phyloP scores from a whole-genome alignment of 1,140 invertebrate genomes.

The Zaprionus camerounensis region DNA sequence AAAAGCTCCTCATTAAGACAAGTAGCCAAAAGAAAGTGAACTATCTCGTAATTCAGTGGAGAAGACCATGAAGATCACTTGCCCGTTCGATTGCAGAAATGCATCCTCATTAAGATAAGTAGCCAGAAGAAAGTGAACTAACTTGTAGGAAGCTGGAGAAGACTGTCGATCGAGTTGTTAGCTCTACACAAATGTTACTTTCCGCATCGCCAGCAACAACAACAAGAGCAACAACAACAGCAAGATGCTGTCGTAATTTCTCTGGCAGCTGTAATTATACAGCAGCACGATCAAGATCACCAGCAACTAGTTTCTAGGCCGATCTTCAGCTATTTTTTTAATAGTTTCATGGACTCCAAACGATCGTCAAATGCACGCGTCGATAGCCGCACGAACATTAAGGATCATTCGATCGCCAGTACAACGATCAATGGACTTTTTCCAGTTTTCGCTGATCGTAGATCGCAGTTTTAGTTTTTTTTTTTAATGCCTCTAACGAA shows the following conservation, averaged over 20 bases:
- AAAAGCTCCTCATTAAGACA: conserved; percentile 1
- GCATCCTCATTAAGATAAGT: conserved; percentile 1
- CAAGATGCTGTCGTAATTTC: not conserved
- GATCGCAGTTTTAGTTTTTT: no score
- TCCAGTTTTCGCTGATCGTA: not conserved
- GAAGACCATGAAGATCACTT: not conserved
- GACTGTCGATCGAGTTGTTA: not conserved
- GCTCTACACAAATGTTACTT: not conserved
- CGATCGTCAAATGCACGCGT: not conserved
- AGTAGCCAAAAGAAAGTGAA: conserved; percentile 2
- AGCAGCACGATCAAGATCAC: not conserved
- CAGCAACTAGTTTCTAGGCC: conserved; percentile 5
- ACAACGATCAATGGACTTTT: not conserved
- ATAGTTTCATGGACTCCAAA: not conserved
- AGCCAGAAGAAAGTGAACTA: not conserved
- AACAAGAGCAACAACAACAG: not conserved
- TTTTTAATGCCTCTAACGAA: no score
- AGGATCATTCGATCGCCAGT: not conserved
- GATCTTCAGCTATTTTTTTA: conserved; percentile 3
- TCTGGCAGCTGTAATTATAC: not conserved
- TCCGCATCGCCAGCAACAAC: not conserved
- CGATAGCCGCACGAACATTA: not conserved
- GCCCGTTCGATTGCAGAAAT: not conserved
- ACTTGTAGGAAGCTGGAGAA: not conserved
- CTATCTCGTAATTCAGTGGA: not conserved